Percentiles rank a stretch among this genome's conserved stretches.
These are phyloP conservation scores for Pelvicachromis taeniatus DNA, from an alignment of 2,113 vertebrate genomes.

Conservation along the genomic window DNA sequence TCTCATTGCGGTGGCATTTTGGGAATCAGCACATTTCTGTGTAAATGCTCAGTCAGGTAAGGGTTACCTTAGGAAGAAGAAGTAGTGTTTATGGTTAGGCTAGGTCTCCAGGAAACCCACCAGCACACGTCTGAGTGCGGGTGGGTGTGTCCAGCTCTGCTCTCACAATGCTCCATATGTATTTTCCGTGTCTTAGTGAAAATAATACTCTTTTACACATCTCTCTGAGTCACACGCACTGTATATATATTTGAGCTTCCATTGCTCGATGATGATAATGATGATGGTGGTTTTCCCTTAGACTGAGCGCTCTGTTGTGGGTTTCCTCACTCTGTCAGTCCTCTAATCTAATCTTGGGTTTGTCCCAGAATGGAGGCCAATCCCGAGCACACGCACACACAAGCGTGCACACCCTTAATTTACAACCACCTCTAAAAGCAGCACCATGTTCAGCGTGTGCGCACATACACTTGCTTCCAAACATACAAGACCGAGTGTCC, in stretches of 20 bases:
- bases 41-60: background rate
- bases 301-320: conserved; percentile 45
- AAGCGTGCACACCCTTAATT: conserved; percentile 21
- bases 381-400: background rate
- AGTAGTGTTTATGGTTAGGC: background rate
- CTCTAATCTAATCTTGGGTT: conserved; percentile 58
- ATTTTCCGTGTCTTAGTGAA: background rate
- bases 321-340: conserved; percentile 31
- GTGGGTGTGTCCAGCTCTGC: background rate
- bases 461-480: conserved; percentile 40
- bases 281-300: conserved; percentile 31
- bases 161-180: background rate
- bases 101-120: background rate
- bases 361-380: conserved; percentile 27
- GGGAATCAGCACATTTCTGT: background rate
- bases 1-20: background rate
- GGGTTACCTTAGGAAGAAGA: background rate
- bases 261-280: conserved; percentile 11
- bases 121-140: background rate
- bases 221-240: background rate
- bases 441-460: background rate
- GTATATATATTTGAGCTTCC: conserved; percentile 11
- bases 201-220: background rate
- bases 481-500: conserved; percentile 22
- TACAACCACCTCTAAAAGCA: conserved; percentile 28